Conservation (phyloP, 2,113 vertebrate genomes). For the Orientallactaga bullata region DNA sequence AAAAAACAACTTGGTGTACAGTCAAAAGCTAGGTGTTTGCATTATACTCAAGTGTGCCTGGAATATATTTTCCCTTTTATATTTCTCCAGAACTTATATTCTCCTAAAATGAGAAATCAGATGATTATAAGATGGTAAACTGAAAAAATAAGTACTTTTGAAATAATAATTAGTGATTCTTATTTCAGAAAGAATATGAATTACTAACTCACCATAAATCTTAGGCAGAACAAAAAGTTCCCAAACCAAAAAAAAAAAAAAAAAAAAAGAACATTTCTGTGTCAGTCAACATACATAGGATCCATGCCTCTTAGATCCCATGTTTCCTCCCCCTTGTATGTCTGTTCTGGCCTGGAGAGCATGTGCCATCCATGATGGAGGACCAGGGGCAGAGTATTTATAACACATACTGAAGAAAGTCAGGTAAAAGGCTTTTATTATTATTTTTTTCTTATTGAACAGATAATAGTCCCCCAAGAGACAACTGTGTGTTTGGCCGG, state of each 20-base stretch:
- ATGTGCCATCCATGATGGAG: background rate
- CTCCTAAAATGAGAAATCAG: background rate
- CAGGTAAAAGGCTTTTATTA: background rate
- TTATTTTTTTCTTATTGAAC: background rate
- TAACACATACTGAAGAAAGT: background rate
- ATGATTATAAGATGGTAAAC: background rate
- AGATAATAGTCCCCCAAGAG: background rate
- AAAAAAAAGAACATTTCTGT: background rate
- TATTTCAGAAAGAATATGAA: background rate
- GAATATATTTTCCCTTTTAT: background rate
- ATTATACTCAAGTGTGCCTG: background rate
- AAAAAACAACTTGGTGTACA: background rate
- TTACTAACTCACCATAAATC: background rate
- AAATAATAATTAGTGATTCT: background rate
- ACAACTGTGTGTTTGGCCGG: background rate
- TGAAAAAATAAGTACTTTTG: conserved; percentile 10
- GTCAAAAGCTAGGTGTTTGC: background rate
- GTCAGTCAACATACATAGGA: background rate
- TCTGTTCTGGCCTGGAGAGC: background rate
- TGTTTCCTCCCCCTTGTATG: background rate
- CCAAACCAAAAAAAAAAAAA: background rate
- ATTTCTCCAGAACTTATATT: background rate
- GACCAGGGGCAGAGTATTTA: background rate
- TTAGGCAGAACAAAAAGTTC: background rate
- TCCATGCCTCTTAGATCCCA: background rate